Evolutionary conservation across 37 sponge, comb jelly and placozoan species (phyloP).

Genomic region (Eunapius fragilis): DNA sequence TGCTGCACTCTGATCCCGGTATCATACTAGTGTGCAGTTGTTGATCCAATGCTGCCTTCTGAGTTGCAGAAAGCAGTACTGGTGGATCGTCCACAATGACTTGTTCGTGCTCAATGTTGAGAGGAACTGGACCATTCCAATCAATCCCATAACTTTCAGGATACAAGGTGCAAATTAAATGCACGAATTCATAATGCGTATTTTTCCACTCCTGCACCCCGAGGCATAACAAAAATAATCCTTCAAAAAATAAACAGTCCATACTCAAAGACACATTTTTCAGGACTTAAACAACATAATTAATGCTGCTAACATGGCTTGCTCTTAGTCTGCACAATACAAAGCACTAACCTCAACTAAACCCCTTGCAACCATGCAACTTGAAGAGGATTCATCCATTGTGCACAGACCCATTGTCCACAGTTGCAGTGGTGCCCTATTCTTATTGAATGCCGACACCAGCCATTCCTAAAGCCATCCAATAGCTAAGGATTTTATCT

Average conservation of each 20-base stretch:
- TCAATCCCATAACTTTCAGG: conserved; percentile 30
- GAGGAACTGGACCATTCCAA: conserved; percentile 37
- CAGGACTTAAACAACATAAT: no score
- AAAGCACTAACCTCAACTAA: background rate
- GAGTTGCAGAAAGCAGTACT: background rate
- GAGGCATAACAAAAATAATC: no score
- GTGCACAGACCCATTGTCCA: conserved; percentile 38
- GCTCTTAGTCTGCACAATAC: no score
- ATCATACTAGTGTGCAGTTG: background rate
- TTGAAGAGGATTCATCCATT: background rate
- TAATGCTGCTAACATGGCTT: no score
- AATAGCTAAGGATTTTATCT: no score
- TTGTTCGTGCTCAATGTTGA: background rate
- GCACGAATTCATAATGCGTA: no score
- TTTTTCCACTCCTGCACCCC: no score
- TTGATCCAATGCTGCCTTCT: conserved; percentile 2
- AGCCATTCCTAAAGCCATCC: conserved; percentile 38
- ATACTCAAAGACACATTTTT: no score
- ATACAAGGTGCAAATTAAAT: background rate
- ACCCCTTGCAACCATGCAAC: background rate
- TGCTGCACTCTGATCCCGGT: no score
- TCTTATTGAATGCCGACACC: conserved; percentile 44
- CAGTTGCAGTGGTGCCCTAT: conserved; percentile 54
- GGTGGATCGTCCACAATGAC: conserved; percentile 8
- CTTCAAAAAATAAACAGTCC: no score